Conservation (phyloP, 2,113 vertebrate genomes). For the Upupa epops region DNA sequence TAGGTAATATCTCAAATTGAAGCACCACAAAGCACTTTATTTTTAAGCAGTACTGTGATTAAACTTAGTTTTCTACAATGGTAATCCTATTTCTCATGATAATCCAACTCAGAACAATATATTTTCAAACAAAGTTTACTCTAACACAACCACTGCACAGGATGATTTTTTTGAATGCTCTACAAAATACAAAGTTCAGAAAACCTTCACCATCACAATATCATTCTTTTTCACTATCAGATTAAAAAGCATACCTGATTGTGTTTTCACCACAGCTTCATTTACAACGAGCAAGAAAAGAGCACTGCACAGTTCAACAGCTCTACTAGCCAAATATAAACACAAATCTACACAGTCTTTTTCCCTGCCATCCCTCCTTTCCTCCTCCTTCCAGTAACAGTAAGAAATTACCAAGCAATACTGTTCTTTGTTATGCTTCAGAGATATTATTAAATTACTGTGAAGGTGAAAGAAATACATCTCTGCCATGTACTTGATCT, state of each 20-base stretch:
- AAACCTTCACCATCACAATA: background rate
- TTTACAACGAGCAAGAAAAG: rapidly evolving
- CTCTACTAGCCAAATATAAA: background rate
- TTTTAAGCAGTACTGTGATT: background rate
- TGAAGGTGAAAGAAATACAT: background rate
- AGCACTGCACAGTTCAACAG: background rate
- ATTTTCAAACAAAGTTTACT: background rate
- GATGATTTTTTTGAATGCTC: background rate
- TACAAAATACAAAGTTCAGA: background rate
- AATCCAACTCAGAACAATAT: background rate
- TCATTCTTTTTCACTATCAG: background rate
- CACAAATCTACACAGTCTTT: background rate
- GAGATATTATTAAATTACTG: background rate
- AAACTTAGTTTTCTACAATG: background rate
- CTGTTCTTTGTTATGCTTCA: background rate
- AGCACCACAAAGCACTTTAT: background rate
- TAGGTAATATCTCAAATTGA: background rate
- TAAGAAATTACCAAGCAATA: background rate
- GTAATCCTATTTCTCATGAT: background rate
- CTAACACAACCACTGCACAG: background rate
- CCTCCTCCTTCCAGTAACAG: background rate
- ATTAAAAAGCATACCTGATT: background rate
- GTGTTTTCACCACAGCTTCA: background rate
- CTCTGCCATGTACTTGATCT: background rate
- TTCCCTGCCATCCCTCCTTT: background rate